A percentile compares a stretch with the other conserved stretches of the same genome.
phyloP scores from a whole-genome alignment of 2,888 invertebrate genomes.

The Volucella bombylans region DNA sequence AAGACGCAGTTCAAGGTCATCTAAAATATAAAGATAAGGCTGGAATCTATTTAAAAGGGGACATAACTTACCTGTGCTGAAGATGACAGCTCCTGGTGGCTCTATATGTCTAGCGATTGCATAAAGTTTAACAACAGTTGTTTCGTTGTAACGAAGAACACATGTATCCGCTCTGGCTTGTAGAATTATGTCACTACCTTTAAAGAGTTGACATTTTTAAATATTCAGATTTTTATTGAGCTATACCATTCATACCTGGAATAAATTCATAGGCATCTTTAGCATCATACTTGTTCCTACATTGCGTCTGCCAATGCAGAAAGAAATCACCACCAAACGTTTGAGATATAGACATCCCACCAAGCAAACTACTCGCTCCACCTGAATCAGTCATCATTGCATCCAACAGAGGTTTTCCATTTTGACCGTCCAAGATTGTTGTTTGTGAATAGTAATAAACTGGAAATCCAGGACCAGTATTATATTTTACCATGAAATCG shows the following conservation, averaged over 20 bases:
- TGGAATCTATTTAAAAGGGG: not conserved
- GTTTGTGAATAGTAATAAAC: conserved; percentile 88
- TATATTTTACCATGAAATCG: conserved; percentile 89
- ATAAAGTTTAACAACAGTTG: conserved; percentile 86
- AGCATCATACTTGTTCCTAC: conserved; percentile 82
- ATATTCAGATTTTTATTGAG: not conserved
- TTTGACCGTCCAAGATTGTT: conserved; percentile 80
- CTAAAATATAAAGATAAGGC: conserved; percentile 66
- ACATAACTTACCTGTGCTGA: conserved; percentile 85
- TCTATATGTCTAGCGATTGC: conserved; percentile 86
- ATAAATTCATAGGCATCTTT: conserved; percentile 84
- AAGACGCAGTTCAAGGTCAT: conserved; percentile 81
- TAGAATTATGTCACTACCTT: conserved; percentile 81
- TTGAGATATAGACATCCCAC: conserved; percentile 82
- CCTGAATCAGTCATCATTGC: conserved; percentile 82
- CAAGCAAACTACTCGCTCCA: conserved; percentile 81
- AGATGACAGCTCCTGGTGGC: conserved; percentile 88
- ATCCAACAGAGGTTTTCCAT: conserved; percentile 79
- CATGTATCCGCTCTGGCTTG: conserved; percentile 86
- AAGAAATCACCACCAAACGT: conserved; percentile 89
- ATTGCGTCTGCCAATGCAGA: conserved; percentile 89
- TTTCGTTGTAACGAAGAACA: conserved; percentile 87
- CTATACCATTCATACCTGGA: conserved; percentile 76
- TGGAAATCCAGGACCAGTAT: conserved; percentile 87
- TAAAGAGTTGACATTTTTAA: conserved; percentile 1